A percentile compares a stretch with the other conserved stretches of the same genome.
phyloP scores from a whole-genome alignment of 2,888 invertebrate species.

The Phrixothrix hirtus region DNA sequence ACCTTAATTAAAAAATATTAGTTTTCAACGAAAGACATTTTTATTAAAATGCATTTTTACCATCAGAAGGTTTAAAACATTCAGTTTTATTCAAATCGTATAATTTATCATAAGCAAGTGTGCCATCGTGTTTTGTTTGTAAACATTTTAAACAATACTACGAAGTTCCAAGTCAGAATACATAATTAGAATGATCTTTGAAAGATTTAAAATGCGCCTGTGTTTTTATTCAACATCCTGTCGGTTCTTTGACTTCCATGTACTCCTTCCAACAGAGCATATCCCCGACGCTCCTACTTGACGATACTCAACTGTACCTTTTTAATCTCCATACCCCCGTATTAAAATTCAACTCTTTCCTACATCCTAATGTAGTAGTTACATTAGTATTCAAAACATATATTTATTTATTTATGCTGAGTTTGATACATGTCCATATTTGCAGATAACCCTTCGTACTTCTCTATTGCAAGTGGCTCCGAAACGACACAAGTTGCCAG shows the following conservation, averaged over 20 bases:
- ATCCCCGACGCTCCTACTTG: slow-evolving; percentile 6
- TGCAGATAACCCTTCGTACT: slow-evolving; percentile 79
- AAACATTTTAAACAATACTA: slow-evolving; percentile 38
- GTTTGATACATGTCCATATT: slow-evolving; percentile 47
- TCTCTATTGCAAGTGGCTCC: slow-evolving; percentile 64
- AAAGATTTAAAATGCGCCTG: slow-evolving; percentile 43
- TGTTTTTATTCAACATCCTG: slow-evolving; percentile 37
- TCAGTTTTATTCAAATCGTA: too few relatives aligned
- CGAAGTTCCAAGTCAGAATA: slow-evolving; percentile 31
- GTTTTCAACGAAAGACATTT: too few relatives aligned
- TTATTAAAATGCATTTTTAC: too few relatives aligned
- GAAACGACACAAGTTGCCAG: slow-evolving; percentile 32
- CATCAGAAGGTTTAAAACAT: too few relatives aligned
- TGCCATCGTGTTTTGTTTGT: slow-evolving; percentile 37
- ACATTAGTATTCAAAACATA: slow-evolving; percentile 38
- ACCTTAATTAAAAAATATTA: too few relatives aligned
- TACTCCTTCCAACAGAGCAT: slow-evolving; percentile 26
- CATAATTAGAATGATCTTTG: slow-evolving; percentile 37
- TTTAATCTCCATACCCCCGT: slow-evolving; percentile 1
- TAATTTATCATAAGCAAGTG: too few relatives aligned
- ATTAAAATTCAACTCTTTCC: slow-evolving; percentile 33
- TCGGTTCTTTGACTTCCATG: slow-evolving; percentile 41
- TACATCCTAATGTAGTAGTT: slow-evolving; percentile 24
- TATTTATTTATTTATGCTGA: slow-evolving; percentile 13
- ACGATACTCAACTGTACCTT: background rate